These are phyloP conservation scores for Antechinus flavipes DNA, from an alignment of 2,113 vertebrate genomes.

Conservation along the genomic window DNA sequence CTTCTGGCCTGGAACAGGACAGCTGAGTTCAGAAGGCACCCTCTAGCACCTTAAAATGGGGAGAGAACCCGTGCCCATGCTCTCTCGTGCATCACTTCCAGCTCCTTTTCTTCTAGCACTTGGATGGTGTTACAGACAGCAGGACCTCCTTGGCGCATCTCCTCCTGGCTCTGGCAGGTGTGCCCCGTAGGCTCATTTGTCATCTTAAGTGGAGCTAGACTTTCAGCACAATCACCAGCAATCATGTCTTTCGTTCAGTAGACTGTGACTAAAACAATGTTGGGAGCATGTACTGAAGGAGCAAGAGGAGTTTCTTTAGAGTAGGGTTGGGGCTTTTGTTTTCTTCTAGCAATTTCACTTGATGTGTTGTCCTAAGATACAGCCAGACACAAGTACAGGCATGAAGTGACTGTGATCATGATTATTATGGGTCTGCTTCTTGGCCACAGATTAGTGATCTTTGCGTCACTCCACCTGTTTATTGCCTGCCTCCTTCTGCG, in stretches of 20 bases:
- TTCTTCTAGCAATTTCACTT: not conserved
- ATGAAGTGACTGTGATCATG: not conserved
- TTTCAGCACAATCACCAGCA: slow-evolving; percentile 49
- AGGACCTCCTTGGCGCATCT: not conserved
- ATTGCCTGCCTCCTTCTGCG: not conserved
- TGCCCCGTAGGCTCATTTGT: not conserved
- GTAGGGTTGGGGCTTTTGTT: not conserved
- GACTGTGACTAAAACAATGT: slow-evolving; percentile 28
- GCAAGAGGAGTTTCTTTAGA: not conserved
- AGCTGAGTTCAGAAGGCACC: not conserved
- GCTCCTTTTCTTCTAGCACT: not conserved
- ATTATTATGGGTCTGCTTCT: not conserved
- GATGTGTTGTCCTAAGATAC: not conserved
- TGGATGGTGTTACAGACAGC: accelerated
- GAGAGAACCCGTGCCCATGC: too few species aligned
- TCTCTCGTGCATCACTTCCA: not conserved
- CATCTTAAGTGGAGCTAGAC: slow-evolving; percentile 58
- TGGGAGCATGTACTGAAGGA: not conserved
- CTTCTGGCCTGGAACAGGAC: not conserved
- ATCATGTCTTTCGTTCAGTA: slow-evolving; percentile 9
- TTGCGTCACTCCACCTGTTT: not conserved
- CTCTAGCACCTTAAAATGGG: not conserved
- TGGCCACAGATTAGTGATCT: not conserved
- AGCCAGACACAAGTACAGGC: too few species aligned
- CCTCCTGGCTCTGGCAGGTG: not conserved